A percentile compares a stretch with the other conserved stretches of the same genome.
These are phyloP conservation scores for Colletes latitarsis DNA, from an alignment of 1,140 invertebrate genomes.

Conservation along the genomic window DNA sequence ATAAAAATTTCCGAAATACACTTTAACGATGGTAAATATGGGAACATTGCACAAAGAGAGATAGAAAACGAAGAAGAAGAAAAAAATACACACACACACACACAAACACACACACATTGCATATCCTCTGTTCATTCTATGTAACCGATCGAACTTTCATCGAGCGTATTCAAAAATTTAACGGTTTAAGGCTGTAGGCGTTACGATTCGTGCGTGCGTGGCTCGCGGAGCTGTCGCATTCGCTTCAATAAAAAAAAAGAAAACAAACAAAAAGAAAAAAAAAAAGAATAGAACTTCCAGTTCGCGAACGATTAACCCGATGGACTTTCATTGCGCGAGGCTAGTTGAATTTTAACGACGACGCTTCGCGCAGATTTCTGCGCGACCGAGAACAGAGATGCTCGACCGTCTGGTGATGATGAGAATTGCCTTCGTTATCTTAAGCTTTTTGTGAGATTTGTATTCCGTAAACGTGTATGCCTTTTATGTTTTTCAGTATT, in stretches of 20 bases:
- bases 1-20: constrained; percentile 26
- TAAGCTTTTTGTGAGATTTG: neutral
- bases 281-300: constrained; percentile 15
- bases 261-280: constrained; percentile 37
- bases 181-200: constrained; percentile 58
- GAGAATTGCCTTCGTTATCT: neutral
- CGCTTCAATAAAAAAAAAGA: constrained; percentile 73
- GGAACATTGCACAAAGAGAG: constrained; percentile 74
- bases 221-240: constrained; percentile 52
- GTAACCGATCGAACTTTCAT: constrained; percentile 67
- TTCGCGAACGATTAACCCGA: constrained; percentile 35
- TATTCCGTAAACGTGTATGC: neutral
- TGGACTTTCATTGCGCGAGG: constrained; percentile 61
- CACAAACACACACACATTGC: constrained; percentile 59
- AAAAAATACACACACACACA: neutral
- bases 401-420: neutral
- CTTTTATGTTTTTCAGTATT: neutral
- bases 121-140: constrained; percentile 77
- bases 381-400: neutral
- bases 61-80: neutral
- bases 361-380: constrained; percentile 17
- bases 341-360: constrained; percentile 62
- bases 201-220: constrained; percentile 47
- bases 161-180: constrained; percentile 64
- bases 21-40: constrained; percentile 72